Conservation (phyloP, 1,140 invertebrate genomes). For the Fopius arisanus region DNA sequence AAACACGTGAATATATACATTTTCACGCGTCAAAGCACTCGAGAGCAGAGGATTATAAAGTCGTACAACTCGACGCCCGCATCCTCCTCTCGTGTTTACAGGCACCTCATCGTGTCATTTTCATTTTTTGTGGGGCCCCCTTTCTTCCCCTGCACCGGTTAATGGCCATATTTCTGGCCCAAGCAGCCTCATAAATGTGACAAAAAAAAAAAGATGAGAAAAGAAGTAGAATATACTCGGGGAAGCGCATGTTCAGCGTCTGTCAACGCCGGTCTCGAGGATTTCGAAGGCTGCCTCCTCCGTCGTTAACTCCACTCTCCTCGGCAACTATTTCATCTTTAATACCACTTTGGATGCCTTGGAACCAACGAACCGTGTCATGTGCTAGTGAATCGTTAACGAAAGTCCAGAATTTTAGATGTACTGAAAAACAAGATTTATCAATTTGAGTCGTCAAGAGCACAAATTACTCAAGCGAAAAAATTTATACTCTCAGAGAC, state of each 20-base stretch:
- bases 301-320: neutral
- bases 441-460: neutral
- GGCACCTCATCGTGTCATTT: conserved; percentile 33
- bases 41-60: conserved; percentile 15
- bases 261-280: conserved; percentile 41
- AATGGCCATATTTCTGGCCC: conserved; percentile 48
- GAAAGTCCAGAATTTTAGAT: neutral
- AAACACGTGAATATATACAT: conserved; percentile 4
- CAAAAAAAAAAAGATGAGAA: conserved; percentile 33
- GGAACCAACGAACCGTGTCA: neutral
- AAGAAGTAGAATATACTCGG: conserved; percentile 30
- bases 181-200: conserved; percentile 43
- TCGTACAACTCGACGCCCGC: conserved; percentile 7
- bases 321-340: neutral
- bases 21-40: conserved; percentile 19
- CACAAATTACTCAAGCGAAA: neutral
- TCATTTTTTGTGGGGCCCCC: conserved; percentile 24
- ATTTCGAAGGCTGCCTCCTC: conserved; percentile 17
- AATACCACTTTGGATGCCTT: neutral
- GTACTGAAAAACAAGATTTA: neutral
- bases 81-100: conserved; percentile 30
- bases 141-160: conserved; percentile 20
- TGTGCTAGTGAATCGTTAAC: neutral
- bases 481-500: no score
- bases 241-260: conserved; percentile 45